These are phyloP conservation scores for Linnaemya tessellans DNA, from an alignment of 2,888 invertebrate species.

Conservation along the genomic window DNA sequence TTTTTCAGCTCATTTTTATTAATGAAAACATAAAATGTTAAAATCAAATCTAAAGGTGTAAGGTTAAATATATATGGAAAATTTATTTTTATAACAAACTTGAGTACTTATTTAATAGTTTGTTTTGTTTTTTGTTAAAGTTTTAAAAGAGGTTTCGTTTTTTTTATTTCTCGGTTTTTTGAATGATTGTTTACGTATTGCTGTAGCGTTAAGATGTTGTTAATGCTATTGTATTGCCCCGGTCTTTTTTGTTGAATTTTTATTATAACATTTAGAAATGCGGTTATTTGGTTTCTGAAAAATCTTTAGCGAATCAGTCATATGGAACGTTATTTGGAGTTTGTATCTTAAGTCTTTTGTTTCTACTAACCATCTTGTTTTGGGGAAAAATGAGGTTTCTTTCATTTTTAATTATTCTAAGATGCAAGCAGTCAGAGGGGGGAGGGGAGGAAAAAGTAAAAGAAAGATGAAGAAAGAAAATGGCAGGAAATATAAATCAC, in stretches of 20 bases:
- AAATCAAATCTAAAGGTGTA: constrained; percentile 44
- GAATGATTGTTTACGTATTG: background rate
- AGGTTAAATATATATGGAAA: constrained; percentile 36
- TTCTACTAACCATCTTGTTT: background rate
- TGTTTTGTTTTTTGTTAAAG: background rate
- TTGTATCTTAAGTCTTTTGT: constrained; percentile 48
- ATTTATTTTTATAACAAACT: constrained; percentile 3
- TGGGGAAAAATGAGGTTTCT: background rate
- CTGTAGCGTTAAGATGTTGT: constrained; percentile 50
- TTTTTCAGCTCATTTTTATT: constrained; percentile 12
- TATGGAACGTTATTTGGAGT: constrained; percentile 37
- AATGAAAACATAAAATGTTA: constrained; percentile 9
- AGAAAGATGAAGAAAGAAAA: no score
- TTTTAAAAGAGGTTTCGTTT: constrained; percentile 12
- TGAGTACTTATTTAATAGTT: background rate
- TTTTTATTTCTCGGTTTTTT: background rate
- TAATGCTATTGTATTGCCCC: constrained; percentile 32
- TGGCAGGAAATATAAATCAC: no score
- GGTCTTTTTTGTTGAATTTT: background rate
- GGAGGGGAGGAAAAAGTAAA: no score
- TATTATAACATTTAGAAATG: background rate
- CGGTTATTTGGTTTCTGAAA: background rate
- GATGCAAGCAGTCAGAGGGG: background rate
- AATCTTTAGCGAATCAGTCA: constrained; percentile 21
- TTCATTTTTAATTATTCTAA: background rate